Conservation (phyloP, 2,797 vertebrate species). For the Percopsis omiscomaycus region DNA sequence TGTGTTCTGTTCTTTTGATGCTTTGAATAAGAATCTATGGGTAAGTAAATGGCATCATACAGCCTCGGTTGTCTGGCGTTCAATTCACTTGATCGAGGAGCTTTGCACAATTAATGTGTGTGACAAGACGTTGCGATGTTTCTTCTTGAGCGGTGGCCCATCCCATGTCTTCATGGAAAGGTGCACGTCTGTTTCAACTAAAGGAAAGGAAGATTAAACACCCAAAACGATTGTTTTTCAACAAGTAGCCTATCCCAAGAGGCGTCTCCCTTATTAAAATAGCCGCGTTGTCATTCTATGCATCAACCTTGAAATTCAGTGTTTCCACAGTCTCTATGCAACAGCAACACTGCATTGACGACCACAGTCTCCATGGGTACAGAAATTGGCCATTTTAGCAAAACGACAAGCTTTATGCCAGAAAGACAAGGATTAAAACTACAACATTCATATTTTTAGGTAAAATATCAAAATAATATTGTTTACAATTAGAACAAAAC, state of each 20-base stretch:
- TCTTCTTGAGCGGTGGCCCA: conserved; percentile 40
- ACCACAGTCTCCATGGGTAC: conserved; percentile 69
- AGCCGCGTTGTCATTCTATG: conserved; percentile 60
- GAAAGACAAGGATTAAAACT: conserved; percentile 11
- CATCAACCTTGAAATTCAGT: conserved; percentile 64
- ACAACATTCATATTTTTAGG: not conserved
- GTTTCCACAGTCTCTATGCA: conserved; percentile 33
- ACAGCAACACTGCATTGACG: conserved; percentile 17
- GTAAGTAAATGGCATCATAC: conserved; percentile 67
- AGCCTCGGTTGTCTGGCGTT: conserved; percentile 46
- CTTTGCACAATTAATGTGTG: conserved; percentile 26
- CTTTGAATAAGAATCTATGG: conserved; percentile 40
- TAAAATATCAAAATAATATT: too few species aligned
- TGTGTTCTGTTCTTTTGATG: conserved; percentile 36
- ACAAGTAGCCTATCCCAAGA: conserved; percentile 40
- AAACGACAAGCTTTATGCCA: conserved; percentile 39
- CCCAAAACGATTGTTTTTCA: conserved; percentile 23
- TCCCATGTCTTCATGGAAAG: conserved; percentile 50
- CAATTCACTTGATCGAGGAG: conserved; percentile 28
- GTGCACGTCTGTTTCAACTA: conserved; percentile 50
- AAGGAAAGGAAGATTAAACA: conserved; percentile 1
- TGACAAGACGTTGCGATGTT: conserved; percentile 33
- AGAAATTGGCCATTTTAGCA: conserved; percentile 48
- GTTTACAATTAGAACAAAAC: too few species aligned
- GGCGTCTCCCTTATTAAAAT: conserved; percentile 45